phyloP scores from a whole-genome alignment of 2,113 vertebrate species.

The Rissa tridactyla region DNA sequence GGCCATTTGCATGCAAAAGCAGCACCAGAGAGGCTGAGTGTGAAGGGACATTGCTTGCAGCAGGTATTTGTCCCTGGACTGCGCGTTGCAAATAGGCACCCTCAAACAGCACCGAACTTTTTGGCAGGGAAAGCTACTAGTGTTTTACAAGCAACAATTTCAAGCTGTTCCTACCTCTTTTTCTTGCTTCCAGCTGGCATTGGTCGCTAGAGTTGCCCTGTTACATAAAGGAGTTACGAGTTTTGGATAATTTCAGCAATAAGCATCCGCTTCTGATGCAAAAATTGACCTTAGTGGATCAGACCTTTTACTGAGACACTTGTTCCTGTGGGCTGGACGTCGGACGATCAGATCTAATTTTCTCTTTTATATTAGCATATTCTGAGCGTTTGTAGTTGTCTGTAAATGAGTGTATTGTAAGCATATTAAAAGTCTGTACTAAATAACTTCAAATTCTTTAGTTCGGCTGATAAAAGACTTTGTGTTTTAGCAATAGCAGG shows the following conservation, averaged over 20 bases:
- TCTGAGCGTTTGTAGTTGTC: background rate
- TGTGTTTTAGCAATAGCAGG: background rate
- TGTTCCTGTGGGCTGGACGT: background rate
- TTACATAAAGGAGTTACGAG: background rate
- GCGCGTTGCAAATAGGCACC: background rate
- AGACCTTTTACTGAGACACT: background rate
- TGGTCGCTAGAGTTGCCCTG: background rate
- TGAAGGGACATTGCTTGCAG: background rate
- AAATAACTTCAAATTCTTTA: background rate
- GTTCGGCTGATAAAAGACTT: background rate
- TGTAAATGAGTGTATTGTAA: background rate
- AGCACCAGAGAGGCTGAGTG: background rate
- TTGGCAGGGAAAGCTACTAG: background rate
- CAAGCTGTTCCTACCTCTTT: background rate
- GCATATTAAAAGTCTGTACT: background rate
- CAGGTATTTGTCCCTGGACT: background rate
- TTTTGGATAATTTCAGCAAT: background rate
- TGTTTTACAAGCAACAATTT: background rate
- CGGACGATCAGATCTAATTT: background rate
- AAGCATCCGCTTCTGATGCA: background rate
- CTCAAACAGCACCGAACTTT: background rate
- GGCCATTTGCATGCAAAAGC: background rate
- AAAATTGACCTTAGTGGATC: background rate
- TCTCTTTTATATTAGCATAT: background rate
- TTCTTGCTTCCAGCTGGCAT: background rate